A percentile compares a stretch with the other conserved stretches of the same genome.
Evolutionary conservation across 2,113 vertebrate genomes (phyloP).

Genomic region (Aphyosemion australe): DNA sequence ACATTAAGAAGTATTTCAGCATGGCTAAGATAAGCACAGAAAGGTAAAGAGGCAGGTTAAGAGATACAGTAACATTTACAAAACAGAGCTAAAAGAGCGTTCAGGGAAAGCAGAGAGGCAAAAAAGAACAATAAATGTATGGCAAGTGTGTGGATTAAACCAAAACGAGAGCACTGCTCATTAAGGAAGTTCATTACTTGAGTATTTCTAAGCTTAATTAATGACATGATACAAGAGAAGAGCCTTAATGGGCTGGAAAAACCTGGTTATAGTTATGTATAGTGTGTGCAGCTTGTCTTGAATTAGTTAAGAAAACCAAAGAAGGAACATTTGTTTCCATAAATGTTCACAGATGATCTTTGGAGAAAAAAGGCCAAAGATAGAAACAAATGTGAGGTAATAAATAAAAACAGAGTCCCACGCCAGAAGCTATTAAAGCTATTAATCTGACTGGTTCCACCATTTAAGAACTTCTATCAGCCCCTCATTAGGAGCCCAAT

Average conservation of each 20-base stretch:
- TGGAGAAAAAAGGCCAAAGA: conserved; percentile 19
- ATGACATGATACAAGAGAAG: conserved; percentile 59
- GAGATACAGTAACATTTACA: background rate
- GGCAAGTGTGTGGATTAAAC: conserved; percentile 31
- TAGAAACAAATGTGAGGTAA: conserved; percentile 48
- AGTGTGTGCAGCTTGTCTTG: conserved; percentile 5
- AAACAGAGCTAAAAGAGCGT: conserved; percentile 11
- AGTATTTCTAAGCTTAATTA: conserved; percentile 63
- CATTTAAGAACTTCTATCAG: conserved; percentile 65
- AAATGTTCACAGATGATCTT: conserved; percentile 30
- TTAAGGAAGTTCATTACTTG: conserved; percentile 61
- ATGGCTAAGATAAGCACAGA: background rate
- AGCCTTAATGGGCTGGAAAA: conserved; percentile 50
- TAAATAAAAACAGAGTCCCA: conserved; percentile 50
- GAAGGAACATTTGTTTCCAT: conserved; percentile 26
- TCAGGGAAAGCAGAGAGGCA: background rate
- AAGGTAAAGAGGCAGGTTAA: background rate
- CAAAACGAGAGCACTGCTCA: conserved; percentile 54
- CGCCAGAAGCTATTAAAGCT: conserved; percentile 60
- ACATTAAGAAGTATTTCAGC: too few relatives aligned
- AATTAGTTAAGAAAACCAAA: conserved; percentile 34
- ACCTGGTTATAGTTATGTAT: conserved; percentile 48
- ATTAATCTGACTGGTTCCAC: conserved; percentile 62
- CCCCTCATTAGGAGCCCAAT: conserved; percentile 73
- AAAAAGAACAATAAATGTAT: background rate